Percentiles rank a stretch among this genome's conserved stretches.
Conservation (phyloP, 2,113 vertebrate species). For the Neodontobutis hainanensis region DNA sequence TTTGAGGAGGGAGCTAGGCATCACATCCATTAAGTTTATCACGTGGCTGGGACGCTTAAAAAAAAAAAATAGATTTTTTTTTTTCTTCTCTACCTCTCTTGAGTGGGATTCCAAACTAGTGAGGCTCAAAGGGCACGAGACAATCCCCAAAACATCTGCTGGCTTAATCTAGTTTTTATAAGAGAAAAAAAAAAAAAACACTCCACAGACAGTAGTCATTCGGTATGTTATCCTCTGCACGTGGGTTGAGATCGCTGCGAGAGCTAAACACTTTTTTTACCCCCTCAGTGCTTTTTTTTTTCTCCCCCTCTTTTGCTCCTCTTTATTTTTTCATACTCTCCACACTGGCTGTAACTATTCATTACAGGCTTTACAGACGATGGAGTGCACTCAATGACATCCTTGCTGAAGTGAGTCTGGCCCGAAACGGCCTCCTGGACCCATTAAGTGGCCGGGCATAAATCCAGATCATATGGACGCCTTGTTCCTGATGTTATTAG, state of each 20-base stretch:
- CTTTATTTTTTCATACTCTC: conserved; percentile 42
- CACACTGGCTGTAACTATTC: conserved; percentile 56
- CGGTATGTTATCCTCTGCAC: conserved; percentile 44
- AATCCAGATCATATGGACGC: conserved; percentile 50
- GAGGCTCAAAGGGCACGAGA: conserved; percentile 36
- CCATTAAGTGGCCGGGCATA: conserved; percentile 44
- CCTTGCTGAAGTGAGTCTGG: conserved; percentile 34
- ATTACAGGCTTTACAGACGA: conserved; percentile 53
- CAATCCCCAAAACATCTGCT: conserved; percentile 47
- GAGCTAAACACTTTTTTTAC: conserved; percentile 26
- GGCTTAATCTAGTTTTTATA: conserved; percentile 28
- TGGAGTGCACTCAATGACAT: conserved; percentile 54
- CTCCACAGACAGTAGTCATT: conserved; percentile 46
- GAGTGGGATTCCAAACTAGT: conserved; percentile 44
- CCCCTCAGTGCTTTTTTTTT: conserved; percentile 22
- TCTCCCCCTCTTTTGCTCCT: conserved; percentile 24
- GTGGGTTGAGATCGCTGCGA: conserved; percentile 36
- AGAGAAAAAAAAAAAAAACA: conserved; percentile 9
- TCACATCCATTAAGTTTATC: conserved; percentile 60
- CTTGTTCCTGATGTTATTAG: conserved; percentile 34
- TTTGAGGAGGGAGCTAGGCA: conserved; percentile 6
- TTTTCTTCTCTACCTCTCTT: conserved; percentile 9
- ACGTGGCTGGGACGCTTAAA: too few species aligned
- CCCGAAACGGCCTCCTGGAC: conserved; percentile 43
- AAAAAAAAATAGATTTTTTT: too few species aligned